Conservation (phyloP, 2,113 vertebrate genomes). For the Heterotilapia buettikoferi region DNA sequence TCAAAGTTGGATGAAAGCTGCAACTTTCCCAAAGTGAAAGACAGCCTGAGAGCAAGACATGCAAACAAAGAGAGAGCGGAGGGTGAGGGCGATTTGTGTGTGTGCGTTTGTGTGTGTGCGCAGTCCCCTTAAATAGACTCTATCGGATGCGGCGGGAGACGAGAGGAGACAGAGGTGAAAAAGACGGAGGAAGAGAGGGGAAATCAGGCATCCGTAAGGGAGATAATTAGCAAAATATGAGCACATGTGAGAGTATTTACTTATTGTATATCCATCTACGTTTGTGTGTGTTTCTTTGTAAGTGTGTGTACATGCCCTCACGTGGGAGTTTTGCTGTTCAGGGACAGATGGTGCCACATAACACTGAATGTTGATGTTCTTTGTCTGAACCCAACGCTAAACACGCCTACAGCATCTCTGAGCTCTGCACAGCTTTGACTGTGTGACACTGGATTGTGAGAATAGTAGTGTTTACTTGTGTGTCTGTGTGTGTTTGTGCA, state of each 20-base stretch:
- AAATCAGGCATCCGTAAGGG: neutral
- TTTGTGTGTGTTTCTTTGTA: neutral
- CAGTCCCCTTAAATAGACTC: neutral
- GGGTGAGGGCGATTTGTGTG: neutral
- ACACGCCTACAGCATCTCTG: neutral
- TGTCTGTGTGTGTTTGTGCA: neutral
- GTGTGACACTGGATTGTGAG: neutral
- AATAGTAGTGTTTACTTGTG: neutral
- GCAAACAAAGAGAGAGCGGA: neutral
- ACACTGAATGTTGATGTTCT: neutral
- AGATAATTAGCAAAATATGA: neutral
- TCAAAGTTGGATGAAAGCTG: neutral
- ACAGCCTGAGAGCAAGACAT: too few species aligned
- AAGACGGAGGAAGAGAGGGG: neutral
- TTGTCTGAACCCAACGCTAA: neutral
- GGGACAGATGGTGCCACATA: constrained; percentile 15
- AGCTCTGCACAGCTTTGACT: neutral
- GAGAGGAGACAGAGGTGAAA: constrained; percentile 7
- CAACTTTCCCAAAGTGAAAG: neutral
- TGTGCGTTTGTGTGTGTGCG: neutral
- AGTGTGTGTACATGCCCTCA: neutral
- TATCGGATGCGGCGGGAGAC: neutral
- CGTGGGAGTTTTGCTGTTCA: constrained; percentile 6
- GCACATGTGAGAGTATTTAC: neutral
- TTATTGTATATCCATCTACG: neutral